Conservation (phyloP, 2,113 vertebrate genomes). For the Catharus bicknelli region DNA sequence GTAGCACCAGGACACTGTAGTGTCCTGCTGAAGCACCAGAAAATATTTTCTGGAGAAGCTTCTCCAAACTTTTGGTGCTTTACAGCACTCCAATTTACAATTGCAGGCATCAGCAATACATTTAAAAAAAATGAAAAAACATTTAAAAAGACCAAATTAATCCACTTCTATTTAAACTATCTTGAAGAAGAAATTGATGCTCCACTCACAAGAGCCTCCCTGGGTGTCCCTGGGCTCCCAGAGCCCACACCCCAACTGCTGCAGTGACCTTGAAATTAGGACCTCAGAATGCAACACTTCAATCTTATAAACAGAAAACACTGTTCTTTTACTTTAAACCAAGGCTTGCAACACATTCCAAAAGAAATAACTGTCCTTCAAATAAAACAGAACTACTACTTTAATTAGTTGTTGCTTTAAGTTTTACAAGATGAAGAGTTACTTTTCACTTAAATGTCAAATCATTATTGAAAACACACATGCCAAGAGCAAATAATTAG, state of each 20-base stretch:
- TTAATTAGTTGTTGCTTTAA: not conserved
- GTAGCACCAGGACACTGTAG: not conserved
- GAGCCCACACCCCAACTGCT: not conserved
- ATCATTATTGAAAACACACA: conserved; percentile 15
- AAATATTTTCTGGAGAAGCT: not conserved
- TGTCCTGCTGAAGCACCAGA: not conserved
- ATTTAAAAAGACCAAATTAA: not conserved
- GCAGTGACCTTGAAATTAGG: not conserved
- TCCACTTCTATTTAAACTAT: not conserved
- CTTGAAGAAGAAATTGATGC: not conserved
- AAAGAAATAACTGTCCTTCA: conserved; percentile 1
- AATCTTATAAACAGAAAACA: not conserved
- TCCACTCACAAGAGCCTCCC: not conserved
- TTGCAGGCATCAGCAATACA: not conserved
- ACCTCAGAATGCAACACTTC: not conserved
- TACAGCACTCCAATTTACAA: not conserved
- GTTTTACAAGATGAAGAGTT: conserved; percentile 21
- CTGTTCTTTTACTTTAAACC: not conserved
- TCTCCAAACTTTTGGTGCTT: not conserved
- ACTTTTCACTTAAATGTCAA: conserved; percentile 21
- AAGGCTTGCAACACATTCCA: not conserved
- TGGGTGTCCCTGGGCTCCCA: not conserved
- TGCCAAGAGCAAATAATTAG: not conserved
- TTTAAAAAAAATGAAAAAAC: not conserved
- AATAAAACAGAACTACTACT: not conserved